Evolutionary conservation across 2,797 vertebrate species (phyloP).

Genomic region (Rhincodon typus): DNA sequence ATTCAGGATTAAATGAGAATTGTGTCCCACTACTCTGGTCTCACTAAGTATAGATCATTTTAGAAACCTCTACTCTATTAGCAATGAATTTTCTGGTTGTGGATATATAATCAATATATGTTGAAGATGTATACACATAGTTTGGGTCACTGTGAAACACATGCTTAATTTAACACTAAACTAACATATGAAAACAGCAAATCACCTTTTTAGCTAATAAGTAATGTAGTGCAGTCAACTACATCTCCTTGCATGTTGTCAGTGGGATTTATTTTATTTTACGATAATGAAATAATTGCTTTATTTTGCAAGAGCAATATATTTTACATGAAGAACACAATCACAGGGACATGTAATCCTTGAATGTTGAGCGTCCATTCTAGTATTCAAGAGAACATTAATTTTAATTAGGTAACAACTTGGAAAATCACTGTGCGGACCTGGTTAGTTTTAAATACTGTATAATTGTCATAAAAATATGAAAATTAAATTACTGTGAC

Average conservation of each 20-base stretch:
- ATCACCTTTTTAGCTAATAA: not conserved
- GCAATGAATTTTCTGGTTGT: not conserved
- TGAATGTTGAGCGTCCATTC: not conserved
- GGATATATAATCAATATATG: not conserved
- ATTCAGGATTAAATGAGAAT: not conserved
- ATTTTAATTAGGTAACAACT: constrained; percentile 3
- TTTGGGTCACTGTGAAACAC: not conserved
- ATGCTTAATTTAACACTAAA: not conserved
- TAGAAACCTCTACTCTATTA: not conserved
- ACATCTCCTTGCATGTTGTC: not conserved
- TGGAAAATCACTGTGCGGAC: not conserved
- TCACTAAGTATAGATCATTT: not conserved
- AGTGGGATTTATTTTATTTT: not conserved
- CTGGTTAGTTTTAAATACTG: not conserved
- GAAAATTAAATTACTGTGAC: not conserved
- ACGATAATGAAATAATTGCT: not conserved
- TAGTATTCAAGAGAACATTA: not conserved
- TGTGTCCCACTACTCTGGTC: not conserved
- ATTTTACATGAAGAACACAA: not conserved
- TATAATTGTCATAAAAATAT: not conserved
- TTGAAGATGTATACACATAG: not conserved
- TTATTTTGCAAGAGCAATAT: not conserved
- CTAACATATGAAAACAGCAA: constrained; percentile 23
- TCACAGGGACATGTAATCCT: not conserved
- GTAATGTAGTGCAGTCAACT: not conserved